phyloP scores from a whole-genome alignment of 2,113 vertebrate species.

The Thomomys bottae region DNA sequence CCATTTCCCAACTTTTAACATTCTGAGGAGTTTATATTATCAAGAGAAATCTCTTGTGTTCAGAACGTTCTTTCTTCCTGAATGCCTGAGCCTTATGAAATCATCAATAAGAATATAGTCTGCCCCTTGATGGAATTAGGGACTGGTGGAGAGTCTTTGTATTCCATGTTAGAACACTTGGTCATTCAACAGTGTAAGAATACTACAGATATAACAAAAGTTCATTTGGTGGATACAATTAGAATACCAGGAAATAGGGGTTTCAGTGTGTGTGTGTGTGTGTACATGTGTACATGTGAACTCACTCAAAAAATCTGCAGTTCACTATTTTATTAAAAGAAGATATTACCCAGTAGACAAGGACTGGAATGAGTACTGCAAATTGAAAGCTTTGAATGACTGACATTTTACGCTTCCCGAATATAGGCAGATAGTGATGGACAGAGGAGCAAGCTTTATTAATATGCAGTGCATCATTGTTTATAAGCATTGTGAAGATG shows the following conservation, averaged over 20 bases:
- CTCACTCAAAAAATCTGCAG: too few species aligned
- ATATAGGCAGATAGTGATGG: background rate
- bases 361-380: background rate
- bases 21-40: constrained; percentile 22
- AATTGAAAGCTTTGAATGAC: background rate
- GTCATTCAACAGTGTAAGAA: background rate
- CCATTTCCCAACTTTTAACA: background rate
- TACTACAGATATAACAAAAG: background rate
- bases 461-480: background rate
- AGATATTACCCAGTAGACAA: background rate
- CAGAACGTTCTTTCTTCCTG: background rate
- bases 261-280: background rate
- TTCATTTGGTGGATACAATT: background rate
- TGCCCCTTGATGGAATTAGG: background rate
- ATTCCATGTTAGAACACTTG: background rate
- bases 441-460: background rate
- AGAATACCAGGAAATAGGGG: background rate
- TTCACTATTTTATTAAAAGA: background rate
- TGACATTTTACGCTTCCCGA: background rate
- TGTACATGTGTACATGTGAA: too few species aligned
- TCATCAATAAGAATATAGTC: background rate
- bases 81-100: background rate
- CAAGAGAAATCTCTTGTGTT: background rate
- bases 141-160: background rate
- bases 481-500: background rate